phyloP scores from a whole-genome alignment of 37 sponge, comb jelly and placozoan species.

The Cliona cf. orientalis region DNA sequence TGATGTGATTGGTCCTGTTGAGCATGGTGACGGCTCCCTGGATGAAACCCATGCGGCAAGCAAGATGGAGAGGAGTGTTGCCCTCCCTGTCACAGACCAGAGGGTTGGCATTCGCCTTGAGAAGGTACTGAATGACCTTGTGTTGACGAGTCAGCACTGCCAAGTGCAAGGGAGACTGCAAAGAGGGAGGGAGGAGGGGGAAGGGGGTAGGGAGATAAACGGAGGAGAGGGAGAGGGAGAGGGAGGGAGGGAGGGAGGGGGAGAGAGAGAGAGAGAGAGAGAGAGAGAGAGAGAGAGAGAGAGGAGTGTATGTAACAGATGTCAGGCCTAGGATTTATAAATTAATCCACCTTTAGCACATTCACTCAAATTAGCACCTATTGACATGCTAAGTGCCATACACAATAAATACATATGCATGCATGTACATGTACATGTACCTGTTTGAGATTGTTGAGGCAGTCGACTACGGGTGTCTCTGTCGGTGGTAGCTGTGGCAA shows the following conservation, averaged over 20 bases:
- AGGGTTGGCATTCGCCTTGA: slow-evolving; percentile 76
- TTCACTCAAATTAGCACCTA: neutral
- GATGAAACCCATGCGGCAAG: slow-evolving; percentile 75
- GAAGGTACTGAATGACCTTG: slow-evolving; percentile 74
- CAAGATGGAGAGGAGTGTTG: slow-evolving; percentile 87
- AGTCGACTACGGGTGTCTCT: slow-evolving; percentile 80
- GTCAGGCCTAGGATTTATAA: neutral
- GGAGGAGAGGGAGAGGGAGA: neutral
- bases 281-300: slow-evolving; percentile 25
- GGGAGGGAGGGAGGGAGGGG: neutral
- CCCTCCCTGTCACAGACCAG: slow-evolving; percentile 84
- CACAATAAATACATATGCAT: neutral
- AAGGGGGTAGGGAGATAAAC: neutral
- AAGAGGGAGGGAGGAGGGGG: neutral
- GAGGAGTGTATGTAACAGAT: neutral
- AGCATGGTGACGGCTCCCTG: slow-evolving; percentile 57
- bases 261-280: slow-evolving; percentile 25
- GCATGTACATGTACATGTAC: slow-evolving; percentile 8
- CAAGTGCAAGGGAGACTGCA: slow-evolving; percentile 89
- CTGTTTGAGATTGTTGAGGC: slow-evolving; percentile 83
- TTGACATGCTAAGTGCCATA: neutral
- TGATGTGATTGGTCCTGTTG: slow-evolving; percentile 56
- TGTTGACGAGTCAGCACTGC: slow-evolving; percentile 85
- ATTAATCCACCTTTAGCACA: neutral
- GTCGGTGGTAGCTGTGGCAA: slow-evolving; percentile 82